Evolutionary conservation across 1,140 invertebrate genomes (phyloP), one percentile per base, ranked within the genome.

Genomic region (Lepidurus couesii): DNA sequence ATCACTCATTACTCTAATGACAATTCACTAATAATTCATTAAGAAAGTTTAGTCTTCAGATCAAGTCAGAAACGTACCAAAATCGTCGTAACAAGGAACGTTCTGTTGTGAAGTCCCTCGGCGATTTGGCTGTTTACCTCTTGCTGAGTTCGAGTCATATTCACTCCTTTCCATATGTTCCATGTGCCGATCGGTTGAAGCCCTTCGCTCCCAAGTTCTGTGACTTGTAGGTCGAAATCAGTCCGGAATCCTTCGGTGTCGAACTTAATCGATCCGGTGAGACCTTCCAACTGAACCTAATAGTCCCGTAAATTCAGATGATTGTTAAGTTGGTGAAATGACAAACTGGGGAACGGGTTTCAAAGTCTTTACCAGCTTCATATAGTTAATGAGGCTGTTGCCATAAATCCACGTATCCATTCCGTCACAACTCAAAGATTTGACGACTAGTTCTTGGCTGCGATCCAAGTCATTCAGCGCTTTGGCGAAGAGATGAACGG

Each of bases 231-330:
- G 80, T 92, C 90, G 83, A 97, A 96, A 85, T 97, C 93, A 1
- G 93, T 93, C 79, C 96, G 88, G 84, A 95, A 96, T 65, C 96
- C 95, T 86, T 95, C 91, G 84, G 95, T 92, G 86, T 97, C 95
- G 84, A 98, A 98, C 84, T 95, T 95, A 80, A 98, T 95, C n/a
- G 92, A 90, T 73, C 96, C 95, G 1, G 95, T 97, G 80, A 98
- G 86, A 2, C 96, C 96, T 81, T 91, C 90, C 88, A 43, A 44
- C 42, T 78, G 45, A 78, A 78, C 34, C 42, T 47, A 78, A 42
- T 21, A 77, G 76, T 77, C 16, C 13, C 16, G 24, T 16, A 78
- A 42, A 16, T 42, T 47, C 9, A 80, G 13, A 43, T 24, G 74
- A n/a, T 75, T 16, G 24, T 76, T 16, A 53, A 8, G 21, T 78